These are phyloP conservation scores for Monochamus alternatus DNA, from an alignment of 2,888 invertebrate species.

Conservation along the genomic window DNA sequence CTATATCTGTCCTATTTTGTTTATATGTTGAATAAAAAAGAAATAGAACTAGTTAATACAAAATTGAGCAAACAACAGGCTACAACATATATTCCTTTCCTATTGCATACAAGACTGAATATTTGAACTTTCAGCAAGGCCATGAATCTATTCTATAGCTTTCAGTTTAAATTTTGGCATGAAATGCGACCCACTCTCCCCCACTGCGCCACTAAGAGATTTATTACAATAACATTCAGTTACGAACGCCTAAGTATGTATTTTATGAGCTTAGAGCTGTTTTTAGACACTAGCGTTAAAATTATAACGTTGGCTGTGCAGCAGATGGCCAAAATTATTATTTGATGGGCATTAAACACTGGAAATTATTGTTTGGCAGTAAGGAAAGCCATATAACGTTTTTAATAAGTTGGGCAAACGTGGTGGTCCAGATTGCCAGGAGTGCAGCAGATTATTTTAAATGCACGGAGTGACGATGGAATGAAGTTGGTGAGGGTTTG, in stretches of 20 bases:
- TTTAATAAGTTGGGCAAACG: constrained; percentile 8
- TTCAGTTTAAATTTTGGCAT: too few species aligned
- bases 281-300: constrained; percentile 28
- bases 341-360: constrained; percentile 24
- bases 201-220: neutral
- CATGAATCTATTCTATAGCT: too few species aligned
- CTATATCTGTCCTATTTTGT: too few species aligned
- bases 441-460: neutral
- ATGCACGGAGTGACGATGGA: neutral
- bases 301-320: constrained; percentile 16
- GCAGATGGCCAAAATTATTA: constrained; percentile 22
- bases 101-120: too few species aligned
- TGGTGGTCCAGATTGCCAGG: constrained; percentile 5
- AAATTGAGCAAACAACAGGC: too few species aligned
- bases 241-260: constrained; percentile 19
- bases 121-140: too few species aligned
- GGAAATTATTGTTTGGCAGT: constrained; percentile 19
- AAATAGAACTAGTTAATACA: too few species aligned
- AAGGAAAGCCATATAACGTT: constrained; percentile 17
- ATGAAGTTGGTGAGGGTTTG: too few species aligned
- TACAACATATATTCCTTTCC: too few species aligned
- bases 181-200: neutral
- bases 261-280: constrained; percentile 23
- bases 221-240: constrained; percentile 25
- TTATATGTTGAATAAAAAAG: too few species aligned